Conservation (phyloP, 2,888 invertebrate species). For the Galerucella calmariensis region DNA sequence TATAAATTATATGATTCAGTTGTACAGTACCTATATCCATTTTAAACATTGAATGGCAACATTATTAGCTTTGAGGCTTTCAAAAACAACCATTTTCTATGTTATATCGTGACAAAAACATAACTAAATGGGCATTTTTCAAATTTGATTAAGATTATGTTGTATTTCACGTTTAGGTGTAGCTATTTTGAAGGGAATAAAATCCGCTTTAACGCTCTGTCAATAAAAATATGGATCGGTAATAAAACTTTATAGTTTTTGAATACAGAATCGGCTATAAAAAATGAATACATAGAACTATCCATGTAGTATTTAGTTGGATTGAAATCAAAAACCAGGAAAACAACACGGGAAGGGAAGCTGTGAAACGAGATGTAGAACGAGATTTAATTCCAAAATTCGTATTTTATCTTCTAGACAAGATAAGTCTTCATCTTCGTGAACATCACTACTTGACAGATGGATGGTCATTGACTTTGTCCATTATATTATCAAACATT, state of each 20-base stretch:
- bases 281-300: not conserved
- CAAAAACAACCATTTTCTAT: conserved; percentile 2
- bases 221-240: not conserved
- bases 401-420: too few relatives aligned
- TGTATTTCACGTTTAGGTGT: conserved; percentile 11
- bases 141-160: conserved; percentile 10
- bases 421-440: too few relatives aligned
- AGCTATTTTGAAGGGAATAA: not conserved
- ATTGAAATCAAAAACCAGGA: too few relatives aligned
- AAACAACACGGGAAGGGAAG: too few relatives aligned
- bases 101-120: conserved; percentile 12
- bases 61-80: not conserved
- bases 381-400: too few relatives aligned
- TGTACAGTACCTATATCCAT: not conserved
- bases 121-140: conserved; percentile 8
- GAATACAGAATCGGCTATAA: not conserved
- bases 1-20: too few relatives aligned
- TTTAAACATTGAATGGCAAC: not conserved
- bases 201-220: not conserved
- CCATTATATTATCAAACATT: too few relatives aligned
- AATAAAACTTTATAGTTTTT: not conserved
- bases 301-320: too few relatives aligned
- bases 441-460: too few relatives aligned
- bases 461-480: too few relatives aligned
- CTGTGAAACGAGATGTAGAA: too few relatives aligned